Conservation (phyloP, 1,140 invertebrate species). For the Ceratitis capitata region DNA sequence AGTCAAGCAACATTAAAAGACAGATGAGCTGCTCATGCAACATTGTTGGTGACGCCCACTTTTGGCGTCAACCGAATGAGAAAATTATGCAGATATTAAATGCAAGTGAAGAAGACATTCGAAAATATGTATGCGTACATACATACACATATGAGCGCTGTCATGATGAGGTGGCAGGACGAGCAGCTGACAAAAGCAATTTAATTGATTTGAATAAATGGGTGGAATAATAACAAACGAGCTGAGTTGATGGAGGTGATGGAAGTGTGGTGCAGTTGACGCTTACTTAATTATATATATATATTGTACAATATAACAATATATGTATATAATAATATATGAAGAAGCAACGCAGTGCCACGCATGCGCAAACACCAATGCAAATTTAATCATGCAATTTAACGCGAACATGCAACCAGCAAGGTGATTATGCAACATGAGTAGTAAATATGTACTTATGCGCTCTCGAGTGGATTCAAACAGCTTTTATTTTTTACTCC, state of each 20-base stretch:
- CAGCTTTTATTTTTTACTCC: not conserved
- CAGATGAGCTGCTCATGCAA: not conserved
- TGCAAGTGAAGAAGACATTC: constrained; percentile 23
- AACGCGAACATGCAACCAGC: constrained; percentile 29
- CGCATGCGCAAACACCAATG: constrained; percentile 26
- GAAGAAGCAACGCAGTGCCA: not conserved
- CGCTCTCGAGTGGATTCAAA: not conserved
- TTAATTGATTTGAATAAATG: constrained; percentile 38
- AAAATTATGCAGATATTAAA: constrained; percentile 11
- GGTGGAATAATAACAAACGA: constrained; percentile 21
- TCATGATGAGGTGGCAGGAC: not conserved
- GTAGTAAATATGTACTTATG: too few species aligned
- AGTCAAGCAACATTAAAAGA: not conserved
- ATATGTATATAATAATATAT: not conserved
- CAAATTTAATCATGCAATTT: constrained; percentile 19
- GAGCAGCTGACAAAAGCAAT: constrained; percentile 10
- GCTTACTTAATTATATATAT: constrained; percentile 5
- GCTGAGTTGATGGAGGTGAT: not conserved
- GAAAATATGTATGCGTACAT: too few species aligned
- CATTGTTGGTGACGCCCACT: not conserved
- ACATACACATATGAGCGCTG: not conserved
- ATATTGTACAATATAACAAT: not conserved
- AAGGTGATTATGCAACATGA: not conserved
- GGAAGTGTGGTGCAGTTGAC: constrained; percentile 21
- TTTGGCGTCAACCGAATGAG: constrained; percentile 1